phyloP scores from a whole-genome alignment of 2,888 invertebrate genomes.

The Drosophila suboccidentalis region DNA sequence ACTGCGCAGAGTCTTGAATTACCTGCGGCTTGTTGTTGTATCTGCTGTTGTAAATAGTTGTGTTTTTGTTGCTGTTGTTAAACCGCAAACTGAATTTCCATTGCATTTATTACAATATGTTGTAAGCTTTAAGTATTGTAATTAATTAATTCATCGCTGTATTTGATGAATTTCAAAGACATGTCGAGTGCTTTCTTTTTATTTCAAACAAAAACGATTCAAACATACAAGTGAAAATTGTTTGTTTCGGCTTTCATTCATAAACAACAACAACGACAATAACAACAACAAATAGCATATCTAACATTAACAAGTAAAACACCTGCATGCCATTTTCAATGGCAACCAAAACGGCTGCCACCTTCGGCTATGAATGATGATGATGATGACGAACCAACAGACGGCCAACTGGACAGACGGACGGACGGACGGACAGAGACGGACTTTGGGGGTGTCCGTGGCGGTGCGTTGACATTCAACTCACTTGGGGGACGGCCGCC shows the following conservation, averaged over 20 bases:
- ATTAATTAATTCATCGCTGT: slow-evolving; percentile 69
- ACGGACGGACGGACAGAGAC: slow-evolving; percentile 22
- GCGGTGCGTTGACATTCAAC: slow-evolving; percentile 67
- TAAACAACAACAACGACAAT: slow-evolving; percentile 23
- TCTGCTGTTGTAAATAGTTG: slow-evolving; percentile 9
- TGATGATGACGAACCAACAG: slow-evolving; percentile 37
- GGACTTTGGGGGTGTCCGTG: slow-evolving; percentile 51
- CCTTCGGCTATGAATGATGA: slow-evolving; percentile 50
- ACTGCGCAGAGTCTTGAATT: slow-evolving; percentile 68
- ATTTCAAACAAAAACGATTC: slow-evolving; percentile 21
- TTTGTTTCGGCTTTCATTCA: slow-evolving; percentile 55
- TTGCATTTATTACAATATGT: slow-evolving; percentile 59
- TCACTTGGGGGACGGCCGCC: slow-evolving; percentile 43
- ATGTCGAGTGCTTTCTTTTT: slow-evolving; percentile 56
- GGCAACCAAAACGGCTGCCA: slow-evolving; percentile 59
- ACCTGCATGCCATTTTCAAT: slow-evolving; percentile 76
- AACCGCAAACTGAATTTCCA: slow-evolving; percentile 69
- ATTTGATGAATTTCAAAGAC: slow-evolving; percentile 36
- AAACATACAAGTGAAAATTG: slow-evolving; percentile 38
- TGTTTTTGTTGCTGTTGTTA: slow-evolving; percentile 33
- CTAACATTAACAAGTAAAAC: slow-evolving; percentile 38
- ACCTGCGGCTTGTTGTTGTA: slow-evolving; percentile 39
- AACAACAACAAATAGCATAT: slow-evolving; percentile 10
- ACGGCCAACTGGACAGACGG: slow-evolving; percentile 24
- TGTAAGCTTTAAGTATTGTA: slow-evolving; percentile 47